These are phyloP conservation scores for Cylas formicarius DNA, from an alignment of 1,140 invertebrate species.

Conservation along the genomic window DNA sequence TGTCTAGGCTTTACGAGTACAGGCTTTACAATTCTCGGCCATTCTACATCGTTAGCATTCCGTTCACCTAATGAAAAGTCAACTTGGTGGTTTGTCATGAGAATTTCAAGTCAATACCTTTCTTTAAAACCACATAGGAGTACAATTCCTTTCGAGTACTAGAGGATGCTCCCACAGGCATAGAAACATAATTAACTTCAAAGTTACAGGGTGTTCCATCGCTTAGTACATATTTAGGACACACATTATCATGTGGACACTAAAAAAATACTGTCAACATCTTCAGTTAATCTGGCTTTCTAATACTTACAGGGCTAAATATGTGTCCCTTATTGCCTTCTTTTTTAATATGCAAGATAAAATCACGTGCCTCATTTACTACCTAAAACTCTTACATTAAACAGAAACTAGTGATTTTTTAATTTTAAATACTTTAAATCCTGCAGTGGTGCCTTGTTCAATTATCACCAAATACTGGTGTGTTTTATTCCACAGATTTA, in stretches of 20 bases:
- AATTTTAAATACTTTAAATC: slow-evolving; percentile 54
- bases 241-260: slow-evolving; percentile 72
- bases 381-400: slow-evolving; percentile 41
- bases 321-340: slow-evolving; percentile 50
- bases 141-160: slow-evolving; percentile 46
- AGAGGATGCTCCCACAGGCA: slow-evolving; percentile 45
- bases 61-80: slow-evolving; percentile 29
- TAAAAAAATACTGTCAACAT: slow-evolving; percentile 37
- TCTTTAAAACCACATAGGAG: slow-evolving; percentile 72
- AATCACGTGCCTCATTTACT: slow-evolving; percentile 68
- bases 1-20: slow-evolving; percentile 60
- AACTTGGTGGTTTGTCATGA: neutral
- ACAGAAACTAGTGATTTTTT: neutral
- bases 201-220: slow-evolving; percentile 73
- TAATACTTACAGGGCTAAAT: slow-evolving; percentile 62
- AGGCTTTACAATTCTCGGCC: slow-evolving; percentile 71
- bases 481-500: slow-evolving; percentile 82
- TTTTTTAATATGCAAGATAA: slow-evolving; percentile 51
- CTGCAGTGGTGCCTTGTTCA: slow-evolving; percentile 75
- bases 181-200: slow-evolving; percentile 52
- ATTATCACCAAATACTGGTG: slow-evolving; percentile 73
- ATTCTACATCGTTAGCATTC: slow-evolving; percentile 47
- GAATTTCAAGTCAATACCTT: slow-evolving; percentile 47
- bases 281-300: neutral
- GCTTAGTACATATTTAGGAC: slow-evolving; percentile 56